Percentiles rank a stretch among this genome's conserved stretches.
These are phyloP conservation scores for Cyphomyrmex costatus DNA, from an alignment of 1,140 invertebrate species.

Conservation along the genomic window DNA sequence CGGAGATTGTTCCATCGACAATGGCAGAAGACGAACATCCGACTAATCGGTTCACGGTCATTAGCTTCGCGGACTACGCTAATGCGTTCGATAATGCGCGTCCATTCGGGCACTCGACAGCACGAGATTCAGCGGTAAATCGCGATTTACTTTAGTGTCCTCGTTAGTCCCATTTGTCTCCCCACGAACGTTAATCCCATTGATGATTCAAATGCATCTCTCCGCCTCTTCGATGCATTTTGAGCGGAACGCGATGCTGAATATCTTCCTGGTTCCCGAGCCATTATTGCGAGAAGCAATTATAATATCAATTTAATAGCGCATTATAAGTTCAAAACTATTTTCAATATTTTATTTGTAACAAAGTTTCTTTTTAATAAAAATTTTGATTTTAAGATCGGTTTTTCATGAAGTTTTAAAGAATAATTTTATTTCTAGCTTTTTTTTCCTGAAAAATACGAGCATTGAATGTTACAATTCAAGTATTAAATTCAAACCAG, in stretches of 20 bases:
- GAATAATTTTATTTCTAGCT: not conserved
- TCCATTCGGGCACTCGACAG: not conserved
- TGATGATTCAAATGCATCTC: not conserved
- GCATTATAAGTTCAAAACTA: not conserved
- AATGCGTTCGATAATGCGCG: slow-evolving; percentile 57
- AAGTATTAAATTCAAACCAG: not conserved
- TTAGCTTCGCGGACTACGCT: slow-evolving; percentile 23
- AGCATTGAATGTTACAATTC: not conserved
- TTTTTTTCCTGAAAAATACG: not conserved
- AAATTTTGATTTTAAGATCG: not conserved
- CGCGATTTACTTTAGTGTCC: slow-evolving; percentile 28
- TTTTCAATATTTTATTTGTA: not conserved
- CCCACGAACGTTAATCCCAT: slow-evolving; percentile 1
- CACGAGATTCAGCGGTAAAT: not conserved
- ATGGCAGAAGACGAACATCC: slow-evolving; percentile 18
- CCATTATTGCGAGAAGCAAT: not conserved
- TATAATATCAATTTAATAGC: not conserved
- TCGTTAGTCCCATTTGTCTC: slow-evolving; percentile 14
- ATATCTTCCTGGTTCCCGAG: not conserved
- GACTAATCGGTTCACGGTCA: slow-evolving; percentile 64
- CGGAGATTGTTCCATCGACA: slow-evolving; percentile 15
- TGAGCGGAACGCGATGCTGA: not conserved
- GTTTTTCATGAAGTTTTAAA: not conserved
- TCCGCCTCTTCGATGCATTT: not conserved
- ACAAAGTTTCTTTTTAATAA: not conserved